Conservation (phyloP, 1,140 invertebrate species). For the Babylonia areolata region DNA sequence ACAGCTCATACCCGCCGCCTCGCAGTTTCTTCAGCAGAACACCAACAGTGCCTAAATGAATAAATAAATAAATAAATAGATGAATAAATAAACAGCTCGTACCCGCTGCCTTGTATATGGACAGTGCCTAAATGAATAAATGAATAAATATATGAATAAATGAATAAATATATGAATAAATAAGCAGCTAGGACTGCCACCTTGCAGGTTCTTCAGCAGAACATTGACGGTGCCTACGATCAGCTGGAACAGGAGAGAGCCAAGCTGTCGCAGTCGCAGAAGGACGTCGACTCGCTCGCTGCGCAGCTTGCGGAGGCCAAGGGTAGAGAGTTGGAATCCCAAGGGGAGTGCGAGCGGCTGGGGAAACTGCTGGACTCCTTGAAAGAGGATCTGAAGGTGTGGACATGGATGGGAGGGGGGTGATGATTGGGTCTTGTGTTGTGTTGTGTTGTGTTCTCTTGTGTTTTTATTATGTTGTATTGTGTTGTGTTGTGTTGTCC, state of each 20-base stretch:
- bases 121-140: no score
- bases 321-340: slow-evolving; percentile 72
- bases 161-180: background rate
- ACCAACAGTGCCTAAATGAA: slow-evolving; percentile 64
- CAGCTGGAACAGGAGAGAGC: slow-evolving; percentile 71
- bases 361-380: slow-evolving; percentile 50
- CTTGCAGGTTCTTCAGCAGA: slow-evolving; percentile 39
- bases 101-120: no score
- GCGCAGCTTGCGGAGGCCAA: slow-evolving; percentile 76
- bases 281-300: slow-evolving; percentile 71
- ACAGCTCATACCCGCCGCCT: no score
- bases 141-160: no score
- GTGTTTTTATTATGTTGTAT: no score
- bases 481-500: no score
- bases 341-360: slow-evolving; percentile 72
- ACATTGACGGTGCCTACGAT: slow-evolving; percentile 72
- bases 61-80: no score
- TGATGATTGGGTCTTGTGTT: no score
- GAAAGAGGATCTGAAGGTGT: slow-evolving; percentile 59
- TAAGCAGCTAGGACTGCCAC: background rate
- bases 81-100: no score
- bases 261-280: slow-evolving; percentile 42
- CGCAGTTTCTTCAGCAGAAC: slow-evolving; percentile 40
- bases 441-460: no score
- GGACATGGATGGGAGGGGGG: no score